Conservation (phyloP, 64 coral and sea anemone genomes). For the Pachyseris speciosa region DNA sequence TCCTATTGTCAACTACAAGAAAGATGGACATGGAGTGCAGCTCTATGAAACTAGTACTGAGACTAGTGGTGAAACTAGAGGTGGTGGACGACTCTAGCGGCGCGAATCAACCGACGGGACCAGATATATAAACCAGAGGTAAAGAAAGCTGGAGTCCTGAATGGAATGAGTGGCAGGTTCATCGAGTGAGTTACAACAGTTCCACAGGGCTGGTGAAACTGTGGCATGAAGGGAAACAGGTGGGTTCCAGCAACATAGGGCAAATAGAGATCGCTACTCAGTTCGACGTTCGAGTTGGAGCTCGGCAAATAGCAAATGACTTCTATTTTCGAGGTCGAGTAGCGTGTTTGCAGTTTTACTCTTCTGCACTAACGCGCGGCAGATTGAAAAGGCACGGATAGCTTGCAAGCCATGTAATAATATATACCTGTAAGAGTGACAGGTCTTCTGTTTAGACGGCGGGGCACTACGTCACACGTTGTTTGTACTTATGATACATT, state of each 20-base stretch:
- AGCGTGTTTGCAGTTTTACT: slow-evolving; percentile 70
- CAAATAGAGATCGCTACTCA: slow-evolving; percentile 61
- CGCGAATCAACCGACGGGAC: slow-evolving; percentile 35
- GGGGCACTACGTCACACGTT: too few species aligned
- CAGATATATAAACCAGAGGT: neutral
- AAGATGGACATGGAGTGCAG: slow-evolving; percentile 66
- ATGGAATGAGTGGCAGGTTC: slow-evolving; percentile 48
- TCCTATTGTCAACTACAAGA: slow-evolving; percentile 71
- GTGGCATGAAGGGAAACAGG: slow-evolving; percentile 42
- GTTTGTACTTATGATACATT: too few species aligned
- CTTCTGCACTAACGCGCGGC: slow-evolving; percentile 34
- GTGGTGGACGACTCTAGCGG: neutral
- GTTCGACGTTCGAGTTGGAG: slow-evolving; percentile 58
- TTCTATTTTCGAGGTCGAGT: slow-evolving; percentile 34
- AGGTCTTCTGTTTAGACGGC: too few species aligned
- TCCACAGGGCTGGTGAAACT: slow-evolving; percentile 36
- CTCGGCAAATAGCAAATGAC: neutral
- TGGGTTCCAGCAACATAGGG: neutral
- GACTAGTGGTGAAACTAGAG: too few species aligned
- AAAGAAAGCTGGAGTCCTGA: neutral
- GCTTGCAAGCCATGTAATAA: slow-evolving; percentile 63
- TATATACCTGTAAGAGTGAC: too few species aligned
- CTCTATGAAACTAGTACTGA: neutral
- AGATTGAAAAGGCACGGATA: slow-evolving; percentile 31
- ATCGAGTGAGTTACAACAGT: slow-evolving; percentile 61